Evolutionary conservation across 2,113 vertebrate genomes (phyloP), one percentile per base, ranked within the genome.

Genomic region (Ornithorhynchus anatinus): DNA sequence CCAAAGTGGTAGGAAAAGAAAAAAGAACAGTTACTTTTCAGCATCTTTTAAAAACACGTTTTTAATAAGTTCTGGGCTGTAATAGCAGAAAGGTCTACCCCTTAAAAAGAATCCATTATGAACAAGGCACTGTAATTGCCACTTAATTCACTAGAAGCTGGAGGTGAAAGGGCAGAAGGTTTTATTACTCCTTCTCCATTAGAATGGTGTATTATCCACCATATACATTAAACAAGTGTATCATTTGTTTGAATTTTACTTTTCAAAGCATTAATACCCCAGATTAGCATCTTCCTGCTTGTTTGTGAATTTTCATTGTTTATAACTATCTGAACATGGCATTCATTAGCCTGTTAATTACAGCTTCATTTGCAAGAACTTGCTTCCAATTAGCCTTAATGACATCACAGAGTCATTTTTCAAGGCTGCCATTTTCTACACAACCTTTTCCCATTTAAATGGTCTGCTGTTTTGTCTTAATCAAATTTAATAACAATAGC

Each of bases 351-450:
- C 61, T 80, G 58, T 81, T 84, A 80, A 86, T 88, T 83, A 84
- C 25, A 59, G 15, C 43, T 75, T 50, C 35, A 66, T 82, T 88
- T 85, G 78, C 56, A 84, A 87, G 59, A 43, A 6, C 51, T 63
- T 84, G 69, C 75, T 76, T 86, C 70, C 64, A 88, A 82, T 86
- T 86, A 87, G 54, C 62, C 80, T 73, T 84, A 81, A 85, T 85
- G 78, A 69, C 58, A 86, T 59, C 51, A 87, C 1, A 27, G 51
- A 69, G 63, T 72, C 0, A 66, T 84, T 87, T 88, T 84, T 85
- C 81, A 67, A 40, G 27, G 51, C 60, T 86, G 66, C 75, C 77
- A 80, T n/a, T 86, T 83, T 89, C 81, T 79, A 63, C 63, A 57
- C 63, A 70, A 67, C 36, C 43, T n/a, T 78, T 81, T 77, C 43